These are phyloP conservation scores for Nycticebus coucang DNA, from an alignment of 2,113 vertebrate species.

Conservation along the genomic window DNA sequence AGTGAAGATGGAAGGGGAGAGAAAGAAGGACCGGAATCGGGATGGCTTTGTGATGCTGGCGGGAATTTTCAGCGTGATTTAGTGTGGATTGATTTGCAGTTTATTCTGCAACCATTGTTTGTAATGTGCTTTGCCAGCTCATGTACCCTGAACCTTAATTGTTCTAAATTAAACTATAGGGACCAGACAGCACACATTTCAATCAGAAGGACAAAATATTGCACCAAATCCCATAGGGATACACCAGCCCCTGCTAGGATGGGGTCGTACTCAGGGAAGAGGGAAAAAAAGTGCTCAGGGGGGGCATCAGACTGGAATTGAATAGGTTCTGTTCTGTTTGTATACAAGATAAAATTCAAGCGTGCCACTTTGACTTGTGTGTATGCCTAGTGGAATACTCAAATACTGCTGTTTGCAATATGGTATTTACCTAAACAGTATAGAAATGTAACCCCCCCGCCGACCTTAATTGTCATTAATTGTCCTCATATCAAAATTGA, in stretches of 20 bases:
- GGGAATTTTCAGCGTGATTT: constrained; percentile 88
- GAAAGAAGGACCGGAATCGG: constrained; percentile 76
- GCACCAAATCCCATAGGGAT: constrained; percentile 83
- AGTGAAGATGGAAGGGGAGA: constrained; percentile 69
- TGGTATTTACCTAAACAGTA: not conserved
- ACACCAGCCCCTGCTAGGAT: constrained; percentile 73
- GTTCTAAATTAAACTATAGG: constrained; percentile 90
- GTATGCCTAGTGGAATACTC: not conserved
- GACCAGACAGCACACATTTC: constrained; percentile 87
- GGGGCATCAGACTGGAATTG: constrained; percentile 78
- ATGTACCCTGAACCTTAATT: constrained; percentile 89
- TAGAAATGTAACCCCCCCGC: not conserved
- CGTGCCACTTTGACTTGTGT: not conserved
- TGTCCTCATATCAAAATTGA: no score
- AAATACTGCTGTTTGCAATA: not conserved
- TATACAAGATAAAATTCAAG: constrained; percentile 67
- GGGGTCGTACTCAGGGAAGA: constrained; percentile 75
- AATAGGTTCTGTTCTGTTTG: constrained; percentile 76
- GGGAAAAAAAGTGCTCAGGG: constrained; percentile 79
- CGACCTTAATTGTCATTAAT: no score
- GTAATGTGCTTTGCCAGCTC: constrained; percentile 89
- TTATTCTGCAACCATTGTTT: constrained; percentile 88
- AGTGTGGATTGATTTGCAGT: constrained; percentile 89
- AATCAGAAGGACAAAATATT: constrained; percentile 88
- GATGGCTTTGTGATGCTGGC: constrained; percentile 82